Conservation (phyloP, 2,113 vertebrate species). For the Otolemur garnettii region DNA sequence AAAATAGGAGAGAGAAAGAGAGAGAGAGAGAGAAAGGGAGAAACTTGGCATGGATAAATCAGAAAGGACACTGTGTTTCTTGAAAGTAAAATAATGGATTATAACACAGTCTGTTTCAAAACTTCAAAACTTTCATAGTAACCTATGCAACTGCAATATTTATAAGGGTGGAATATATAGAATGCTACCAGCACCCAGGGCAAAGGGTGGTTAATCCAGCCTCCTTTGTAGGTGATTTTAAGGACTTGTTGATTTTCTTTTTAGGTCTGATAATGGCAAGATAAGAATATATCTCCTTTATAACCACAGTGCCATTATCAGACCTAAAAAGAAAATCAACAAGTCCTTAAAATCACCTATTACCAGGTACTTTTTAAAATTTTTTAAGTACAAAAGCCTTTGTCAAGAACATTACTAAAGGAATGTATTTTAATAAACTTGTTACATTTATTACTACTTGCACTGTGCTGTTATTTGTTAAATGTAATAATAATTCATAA, state of each 20-base stretch:
- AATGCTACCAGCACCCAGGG: neutral
- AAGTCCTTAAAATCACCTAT: neutral
- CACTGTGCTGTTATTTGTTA: conserved; percentile 21
- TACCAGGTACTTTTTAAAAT: neutral
- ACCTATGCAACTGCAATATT: neutral
- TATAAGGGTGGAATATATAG: neutral
- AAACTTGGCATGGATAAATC: too few relatives aligned
- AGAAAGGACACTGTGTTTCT: too few relatives aligned
- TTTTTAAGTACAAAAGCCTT: neutral
- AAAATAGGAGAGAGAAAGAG: too few relatives aligned
- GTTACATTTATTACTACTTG: neutral
- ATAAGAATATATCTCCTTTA: neutral
- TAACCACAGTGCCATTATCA: neutral
- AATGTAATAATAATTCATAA: conserved; percentile 15
- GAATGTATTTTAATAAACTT: conserved; percentile 18
- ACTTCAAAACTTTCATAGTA: too few relatives aligned
- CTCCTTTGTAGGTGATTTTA: neutral
- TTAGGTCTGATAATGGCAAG: too few relatives aligned
- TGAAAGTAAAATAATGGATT: too few relatives aligned
- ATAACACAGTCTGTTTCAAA: too few relatives aligned
- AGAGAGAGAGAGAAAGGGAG: too few relatives aligned
- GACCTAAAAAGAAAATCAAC: neutral
- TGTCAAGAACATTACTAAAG: neutral
- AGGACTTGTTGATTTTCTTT: too few relatives aligned
- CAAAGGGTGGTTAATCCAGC: neutral